Base-by-base conservation (phyloP, 1,140 invertebrate genomes). In the Metopolophium dirhodum region DNA sequence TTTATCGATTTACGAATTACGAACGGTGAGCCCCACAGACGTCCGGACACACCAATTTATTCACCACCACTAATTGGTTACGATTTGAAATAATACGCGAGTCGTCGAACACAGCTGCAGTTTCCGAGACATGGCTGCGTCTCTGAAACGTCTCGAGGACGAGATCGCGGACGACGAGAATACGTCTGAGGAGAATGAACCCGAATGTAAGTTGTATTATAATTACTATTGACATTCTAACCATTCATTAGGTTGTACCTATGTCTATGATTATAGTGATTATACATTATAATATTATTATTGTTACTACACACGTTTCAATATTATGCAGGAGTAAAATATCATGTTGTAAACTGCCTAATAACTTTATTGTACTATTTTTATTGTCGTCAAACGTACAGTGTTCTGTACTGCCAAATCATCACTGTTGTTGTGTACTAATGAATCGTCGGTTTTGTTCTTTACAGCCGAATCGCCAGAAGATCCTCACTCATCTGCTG, bases 111-210 rank as follows among this genome's bases (percentile, higher is more conserved):
- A 0, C 14, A 68, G 41, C 41, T 3, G 11, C 49, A 20, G 18
- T 89, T 89, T 54, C 30, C 18, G 54, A 4, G 26, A 49, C 35
- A 92, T 92, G 91, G 91, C 91, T n/a, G 77, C 47, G n/a, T 37
- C 26, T 35, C 77, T 26, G n/a, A 92, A 92, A 92, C 91, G 68
- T 23, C 35, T 82, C 0, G 77, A 92, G 6, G 47, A 92, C n/a
- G n/a, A 49, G 0, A 49, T 51, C n/a, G 30, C 90, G 20, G 51
- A 61, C 14, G 51, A 57, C 23, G 35, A 45, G 2, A 37, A 90
- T 30, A 18, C 83, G 9, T 14, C 54, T 0, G 47, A 35, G 6
- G 91, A 83, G 77, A 92, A 83, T 30, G 91, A 6, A n/a, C 14
- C 9, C 30, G 61, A 77, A 6, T 77, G 89, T 90, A 90, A 45